Evolutionary conservation across 35 echinoderm and acorn worm species (phyloP).

Genomic region (Amphiura filiformis): DNA sequence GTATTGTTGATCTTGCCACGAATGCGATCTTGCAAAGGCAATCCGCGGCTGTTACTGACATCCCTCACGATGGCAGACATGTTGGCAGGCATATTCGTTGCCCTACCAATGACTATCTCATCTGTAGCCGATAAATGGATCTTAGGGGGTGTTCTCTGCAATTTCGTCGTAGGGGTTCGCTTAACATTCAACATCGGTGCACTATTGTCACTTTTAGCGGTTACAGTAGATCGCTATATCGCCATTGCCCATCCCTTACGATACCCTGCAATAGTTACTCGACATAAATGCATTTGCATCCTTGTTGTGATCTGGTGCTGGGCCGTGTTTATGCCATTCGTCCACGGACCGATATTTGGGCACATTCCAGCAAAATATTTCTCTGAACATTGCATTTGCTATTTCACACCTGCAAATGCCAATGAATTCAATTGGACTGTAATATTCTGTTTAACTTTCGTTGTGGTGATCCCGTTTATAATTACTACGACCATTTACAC

Average conservation of each 20-base stretch:
- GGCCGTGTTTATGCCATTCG: neutral
- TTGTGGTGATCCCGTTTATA: too few species aligned
- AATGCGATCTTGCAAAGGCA: too few species aligned
- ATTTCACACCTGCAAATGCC: neutral
- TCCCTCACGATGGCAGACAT: constrained; percentile 10
- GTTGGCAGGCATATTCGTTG: neutral
- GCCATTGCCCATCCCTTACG: constrained; percentile 9
- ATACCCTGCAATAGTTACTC: constrained; percentile 5
- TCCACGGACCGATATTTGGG: neutral
- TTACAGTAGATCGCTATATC: constrained; percentile 19
- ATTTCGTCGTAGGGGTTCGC: neutral
- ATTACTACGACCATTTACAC: too few species aligned
- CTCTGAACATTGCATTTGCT: neutral
- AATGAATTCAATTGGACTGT: too few species aligned
- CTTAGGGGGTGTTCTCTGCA: neutral
- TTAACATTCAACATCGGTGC: neutral
- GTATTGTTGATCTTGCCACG: too few species aligned
- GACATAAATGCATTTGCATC: neutral
- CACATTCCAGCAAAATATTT: neutral
- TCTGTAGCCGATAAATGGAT: neutral
- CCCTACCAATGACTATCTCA: neutral
- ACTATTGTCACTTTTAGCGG: neutral
- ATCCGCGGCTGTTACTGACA: constrained; percentile 8
- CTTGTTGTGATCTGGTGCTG: neutral
- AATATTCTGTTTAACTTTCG: too few species aligned